Evolutionary conservation across 2,113 vertebrate genomes (phyloP).

Genomic region (Heterotis niloticus): DNA sequence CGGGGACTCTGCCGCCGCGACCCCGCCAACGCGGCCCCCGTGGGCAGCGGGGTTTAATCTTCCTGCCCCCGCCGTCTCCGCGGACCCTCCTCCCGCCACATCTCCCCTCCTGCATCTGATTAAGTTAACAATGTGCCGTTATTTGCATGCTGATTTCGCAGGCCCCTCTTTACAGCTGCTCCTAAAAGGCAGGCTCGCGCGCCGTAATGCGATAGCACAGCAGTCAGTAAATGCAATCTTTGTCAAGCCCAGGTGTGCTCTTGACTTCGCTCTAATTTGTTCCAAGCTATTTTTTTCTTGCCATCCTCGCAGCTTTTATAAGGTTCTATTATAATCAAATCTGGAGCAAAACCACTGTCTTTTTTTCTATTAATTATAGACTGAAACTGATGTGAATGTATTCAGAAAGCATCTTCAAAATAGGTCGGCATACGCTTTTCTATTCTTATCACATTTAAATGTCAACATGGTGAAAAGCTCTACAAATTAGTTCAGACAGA

Average conservation of each 20-base stretch:
- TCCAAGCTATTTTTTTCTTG: constrained; percentile 79
- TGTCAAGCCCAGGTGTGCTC: constrained; percentile 98
- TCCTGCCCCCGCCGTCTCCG: constrained; percentile 64
- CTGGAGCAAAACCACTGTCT: constrained; percentile 84
- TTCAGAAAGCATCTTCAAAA: constrained; percentile 84
- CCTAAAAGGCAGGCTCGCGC: constrained; percentile 83
- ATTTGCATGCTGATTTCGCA: constrained; percentile 99
- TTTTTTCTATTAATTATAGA: constrained; percentile 81
- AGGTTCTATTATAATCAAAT: constrained; percentile 99
- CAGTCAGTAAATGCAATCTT: constrained; percentile 99
- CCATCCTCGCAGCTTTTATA: constrained; percentile 87
- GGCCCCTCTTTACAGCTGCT: constrained; percentile 86
- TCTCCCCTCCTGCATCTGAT: constrained; percentile 98
- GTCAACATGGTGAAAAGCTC: constrained; percentile 82
- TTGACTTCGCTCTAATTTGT: constrained; percentile 89
- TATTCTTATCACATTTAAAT: constrained; percentile 88
- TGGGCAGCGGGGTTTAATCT: constrained; percentile 67
- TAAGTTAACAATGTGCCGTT: constrained; percentile 99
- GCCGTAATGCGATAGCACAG: constrained; percentile 94
- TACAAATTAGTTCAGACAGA: constrained; percentile 83
- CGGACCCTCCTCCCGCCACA: constrained; percentile 77
- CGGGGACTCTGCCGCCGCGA: constrained; percentile 40
- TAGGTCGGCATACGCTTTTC: constrained; percentile 77
- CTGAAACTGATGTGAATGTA: constrained; percentile 75
- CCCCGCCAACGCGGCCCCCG: constrained; percentile 59